phyloP scores from a whole-genome alignment of 2,113 vertebrate genomes.

The Melanerpes formicivorus region DNA sequence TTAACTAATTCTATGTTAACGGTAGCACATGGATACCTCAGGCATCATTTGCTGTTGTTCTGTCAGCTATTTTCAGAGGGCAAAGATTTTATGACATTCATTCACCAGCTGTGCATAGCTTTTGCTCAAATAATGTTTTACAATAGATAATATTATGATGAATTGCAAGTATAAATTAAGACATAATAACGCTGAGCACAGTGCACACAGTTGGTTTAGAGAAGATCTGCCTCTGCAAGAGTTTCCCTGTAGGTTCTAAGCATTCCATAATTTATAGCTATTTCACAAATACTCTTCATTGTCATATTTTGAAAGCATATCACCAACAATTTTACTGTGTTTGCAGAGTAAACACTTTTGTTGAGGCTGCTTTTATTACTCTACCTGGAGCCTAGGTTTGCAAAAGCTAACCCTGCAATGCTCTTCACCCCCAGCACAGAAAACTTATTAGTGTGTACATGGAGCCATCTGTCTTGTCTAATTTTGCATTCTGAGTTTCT shows the following conservation, averaged over 20 bases:
- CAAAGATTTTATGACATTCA: background rate
- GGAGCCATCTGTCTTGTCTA: background rate
- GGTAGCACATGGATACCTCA: background rate
- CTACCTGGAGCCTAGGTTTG: background rate
- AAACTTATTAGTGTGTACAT: background rate
- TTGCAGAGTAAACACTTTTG: background rate
- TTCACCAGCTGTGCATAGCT: slow-evolving; percentile 1
- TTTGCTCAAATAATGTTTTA: background rate
- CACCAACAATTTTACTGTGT: background rate
- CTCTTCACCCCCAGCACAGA: background rate
- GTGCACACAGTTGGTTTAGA: background rate
- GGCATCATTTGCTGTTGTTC: background rate
- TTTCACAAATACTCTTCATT: background rate
- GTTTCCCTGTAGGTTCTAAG: background rate
- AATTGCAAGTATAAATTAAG: background rate
- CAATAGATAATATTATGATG: background rate
- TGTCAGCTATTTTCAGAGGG: slow-evolving; percentile 5
- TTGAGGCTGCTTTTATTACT: background rate
- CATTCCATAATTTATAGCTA: background rate
- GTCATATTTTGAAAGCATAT: background rate
- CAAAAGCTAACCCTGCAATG: background rate
- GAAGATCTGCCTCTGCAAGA: background rate
- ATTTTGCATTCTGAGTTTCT: background rate
- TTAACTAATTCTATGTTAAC: background rate
- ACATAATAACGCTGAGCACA: background rate